phyloP scores from a whole-genome alignment of 2,113 vertebrate species.

The Cololabis saira region DNA sequence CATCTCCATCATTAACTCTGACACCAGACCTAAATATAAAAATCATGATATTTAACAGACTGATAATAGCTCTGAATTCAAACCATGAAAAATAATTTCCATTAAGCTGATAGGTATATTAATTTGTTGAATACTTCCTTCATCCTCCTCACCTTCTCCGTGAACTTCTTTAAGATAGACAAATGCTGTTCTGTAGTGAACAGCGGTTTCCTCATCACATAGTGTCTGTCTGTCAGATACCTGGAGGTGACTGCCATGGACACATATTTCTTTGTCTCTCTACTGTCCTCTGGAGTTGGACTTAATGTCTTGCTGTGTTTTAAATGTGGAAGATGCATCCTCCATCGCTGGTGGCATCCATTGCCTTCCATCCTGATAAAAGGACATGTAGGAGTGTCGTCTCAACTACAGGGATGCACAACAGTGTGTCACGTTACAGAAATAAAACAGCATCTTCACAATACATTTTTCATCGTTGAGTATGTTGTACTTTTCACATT shows the following conservation, averaged over 20 bases:
- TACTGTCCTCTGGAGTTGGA: not conserved
- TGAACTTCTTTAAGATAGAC: constrained; percentile 67
- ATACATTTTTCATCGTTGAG: not conserved
- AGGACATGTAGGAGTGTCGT: constrained; percentile 22
- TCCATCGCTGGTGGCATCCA: constrained; percentile 38
- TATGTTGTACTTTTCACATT: not conserved
- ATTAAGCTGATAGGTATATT: no score
- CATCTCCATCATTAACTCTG: no score
- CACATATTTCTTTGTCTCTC: constrained; percentile 36
- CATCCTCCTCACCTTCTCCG: constrained; percentile 56
- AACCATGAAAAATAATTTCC: no score
- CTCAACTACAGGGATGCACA: not conserved
- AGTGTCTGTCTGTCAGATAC: constrained; percentile 57
- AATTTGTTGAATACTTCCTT: no score
- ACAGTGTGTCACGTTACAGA: not conserved
- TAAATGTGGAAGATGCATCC: constrained; percentile 6
- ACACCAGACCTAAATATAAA: no score
- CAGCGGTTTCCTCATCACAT: constrained; percentile 43
- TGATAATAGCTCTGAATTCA: no score
- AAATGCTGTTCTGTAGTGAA: constrained; percentile 42
- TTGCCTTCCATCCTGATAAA: constrained; percentile 34
- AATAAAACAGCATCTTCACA: not conserved
- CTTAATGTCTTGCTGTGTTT: constrained; percentile 1
- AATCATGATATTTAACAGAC: no score
- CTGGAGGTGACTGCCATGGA: constrained; percentile 64